A percentile compares a stretch with the other conserved stretches of the same genome.
Conservation (phyloP, 2,797 vertebrate genomes). For the Tamandua tetradactyla region DNA sequence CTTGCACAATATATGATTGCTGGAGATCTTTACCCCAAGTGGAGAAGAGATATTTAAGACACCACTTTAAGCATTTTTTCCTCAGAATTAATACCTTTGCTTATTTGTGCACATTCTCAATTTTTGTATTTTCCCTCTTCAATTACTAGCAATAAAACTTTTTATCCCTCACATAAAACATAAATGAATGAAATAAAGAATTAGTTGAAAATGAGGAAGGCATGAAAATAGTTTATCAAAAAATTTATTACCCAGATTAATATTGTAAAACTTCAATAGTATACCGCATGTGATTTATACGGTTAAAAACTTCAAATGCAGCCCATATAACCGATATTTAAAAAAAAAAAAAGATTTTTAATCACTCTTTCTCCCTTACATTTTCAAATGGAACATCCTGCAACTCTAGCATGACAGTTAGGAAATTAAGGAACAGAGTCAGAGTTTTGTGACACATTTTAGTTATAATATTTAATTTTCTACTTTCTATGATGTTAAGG, state of each 20-base stretch:
- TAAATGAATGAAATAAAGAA: background rate
- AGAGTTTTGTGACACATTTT: background rate
- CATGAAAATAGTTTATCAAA: background rate
- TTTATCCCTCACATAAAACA: background rate
- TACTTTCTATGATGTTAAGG: background rate
- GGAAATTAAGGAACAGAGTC: background rate
- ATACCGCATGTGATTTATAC: background rate
- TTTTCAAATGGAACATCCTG: background rate
- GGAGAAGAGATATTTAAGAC: background rate
- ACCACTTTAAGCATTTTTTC: background rate
- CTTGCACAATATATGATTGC: slow-evolving; percentile 6
- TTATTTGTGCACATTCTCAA: background rate
- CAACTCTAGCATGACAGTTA: background rate
- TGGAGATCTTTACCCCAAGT: background rate
- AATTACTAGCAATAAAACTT: background rate
- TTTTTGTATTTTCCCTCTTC: background rate
- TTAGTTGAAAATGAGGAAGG: background rate
- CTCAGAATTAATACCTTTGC: background rate
- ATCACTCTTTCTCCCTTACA: background rate
- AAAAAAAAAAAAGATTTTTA: background rate
- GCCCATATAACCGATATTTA: background rate
- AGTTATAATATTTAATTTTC: background rate
- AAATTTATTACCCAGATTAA: background rate
- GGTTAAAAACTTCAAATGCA: background rate
- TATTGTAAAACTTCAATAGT: background rate